A percentile compares a stretch with the other conserved stretches of the same genome.
Conservation (phyloP, 2,797 vertebrate genomes). For the Siniperca obscura region DNA sequence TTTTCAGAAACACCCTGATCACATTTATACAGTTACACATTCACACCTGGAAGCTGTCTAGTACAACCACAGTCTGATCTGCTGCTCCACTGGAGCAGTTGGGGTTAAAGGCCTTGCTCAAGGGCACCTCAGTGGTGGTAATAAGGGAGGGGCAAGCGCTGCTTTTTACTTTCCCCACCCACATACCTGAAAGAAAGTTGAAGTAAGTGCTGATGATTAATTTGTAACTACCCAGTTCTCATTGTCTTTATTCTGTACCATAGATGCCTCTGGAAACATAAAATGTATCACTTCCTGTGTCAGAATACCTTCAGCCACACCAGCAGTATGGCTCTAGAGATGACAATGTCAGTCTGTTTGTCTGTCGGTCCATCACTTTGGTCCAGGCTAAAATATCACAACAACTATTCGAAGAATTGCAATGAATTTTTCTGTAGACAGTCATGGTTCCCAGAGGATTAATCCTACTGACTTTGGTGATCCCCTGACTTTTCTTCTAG, state of each 20-base stretch:
- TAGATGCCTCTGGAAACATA: neutral
- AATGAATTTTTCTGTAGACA: neutral
- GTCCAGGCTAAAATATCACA: neutral
- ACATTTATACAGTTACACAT: too few species aligned
- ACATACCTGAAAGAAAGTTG: neutral
- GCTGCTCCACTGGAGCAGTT: too few species aligned
- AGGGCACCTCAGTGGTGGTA: too few species aligned
- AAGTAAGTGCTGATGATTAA: neutral
- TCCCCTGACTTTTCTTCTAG: neutral
- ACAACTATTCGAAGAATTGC: neutral
- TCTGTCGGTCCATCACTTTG: neutral
- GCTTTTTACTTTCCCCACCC: too few species aligned
- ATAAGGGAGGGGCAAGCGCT: too few species aligned
- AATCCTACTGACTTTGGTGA: neutral
- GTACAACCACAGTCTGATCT: too few species aligned
- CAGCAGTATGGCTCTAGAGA: neutral
- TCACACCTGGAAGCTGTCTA: too few species aligned
- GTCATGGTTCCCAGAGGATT: neutral
- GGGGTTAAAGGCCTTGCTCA: too few species aligned
- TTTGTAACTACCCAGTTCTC: neutral
- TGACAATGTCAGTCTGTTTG: neutral
- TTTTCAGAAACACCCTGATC: too few species aligned
- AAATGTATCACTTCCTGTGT: neutral
- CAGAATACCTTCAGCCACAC: neutral
- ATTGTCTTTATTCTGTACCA: neutral